Base-by-base conservation (phyloP, 2,113 vertebrate species). In the Dinomys branickii region DNA sequence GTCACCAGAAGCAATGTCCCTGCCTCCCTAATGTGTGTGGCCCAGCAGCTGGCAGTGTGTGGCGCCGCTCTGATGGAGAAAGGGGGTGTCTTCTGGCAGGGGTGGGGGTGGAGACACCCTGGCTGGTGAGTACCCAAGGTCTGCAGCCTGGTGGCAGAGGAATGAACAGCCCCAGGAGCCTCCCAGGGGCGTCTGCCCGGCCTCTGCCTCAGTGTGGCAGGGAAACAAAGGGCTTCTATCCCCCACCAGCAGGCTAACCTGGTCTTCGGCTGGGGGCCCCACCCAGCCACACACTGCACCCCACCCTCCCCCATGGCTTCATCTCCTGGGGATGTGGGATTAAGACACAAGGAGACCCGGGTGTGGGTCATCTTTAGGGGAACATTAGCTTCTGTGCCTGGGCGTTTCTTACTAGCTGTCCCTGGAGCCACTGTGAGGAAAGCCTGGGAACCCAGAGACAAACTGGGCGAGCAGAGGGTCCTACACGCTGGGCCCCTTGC, bases 11-110 rank as follows among this genome's bases (percentile, higher is more conserved):
- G 26, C 33, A 3, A 28, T 3, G 22, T 2, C n/a, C 38, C 11
- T 11, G 33, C 28, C 26, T 8, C 6, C 11, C 35, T 19, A 33
- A 28, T 2, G 2, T 24, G 17, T 13, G 16, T 2, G 0, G 35
- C 35, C 67, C 20, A 44, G 12, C 22, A 14, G 14, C 65, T 22
- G n/a, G 13, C 54, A n/a, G 35, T 58, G 52, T 41, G 81, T 58
- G n/a, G 7, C n/a, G 7, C n/a, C n/a, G 24, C n/a, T 56, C 61
- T 38, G 7, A 20, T 14, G 47, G 50, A 80, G 81, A 10, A 17
- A 38, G 22, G 4, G 24, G 56, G 61, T 5, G 7, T 56, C 65
- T 54, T 56, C 10, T 13, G 26, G 28, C 26, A 10, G 59, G 47
- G 5, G 47, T 5, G 50, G 24, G 35, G 33, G 3, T 13, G 12